Base-by-base conservation (phyloP, 1,140 invertebrate species). In the Triops longicaudatus region DNA sequence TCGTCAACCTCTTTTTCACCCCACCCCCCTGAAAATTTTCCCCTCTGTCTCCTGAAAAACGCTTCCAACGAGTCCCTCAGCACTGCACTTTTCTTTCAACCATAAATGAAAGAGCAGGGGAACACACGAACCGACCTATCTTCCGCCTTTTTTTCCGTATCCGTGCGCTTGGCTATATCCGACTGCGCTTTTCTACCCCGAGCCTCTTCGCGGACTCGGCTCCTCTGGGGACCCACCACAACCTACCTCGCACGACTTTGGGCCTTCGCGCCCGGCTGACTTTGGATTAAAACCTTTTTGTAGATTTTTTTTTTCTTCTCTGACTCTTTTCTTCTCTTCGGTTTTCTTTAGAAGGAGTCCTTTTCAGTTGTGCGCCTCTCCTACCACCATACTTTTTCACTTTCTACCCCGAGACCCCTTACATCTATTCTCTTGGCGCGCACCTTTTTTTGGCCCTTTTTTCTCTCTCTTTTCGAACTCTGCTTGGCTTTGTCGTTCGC, bases 1-100 rank as follows among this genome's bases (percentile, higher is more conserved):
- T 63, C 50, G 50, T 63, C 50, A 63, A 63, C 50, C 50, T 63
- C 50, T 63, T 63, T 63, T 63, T 63, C 50, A 63, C 50, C 50
- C 50, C 22, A 9, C 31, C 31, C 31, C 31, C 31, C 31, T 7
- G 14, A 63, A 63, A 63, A 63, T 63, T 63, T 63, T 63, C 50
- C 50, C 50, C 50, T 63, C 50, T 63, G 50, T 63, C 50, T 63
- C 50, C 17, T 63, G 50, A 63, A 63, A 63, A 63, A 63, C 50
- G 50, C 31, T 37, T 17, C 17, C 50, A 63, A 63, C 50, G 50
- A 63, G 50, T 63, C 50, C 50, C 50, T 22, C 50, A 63, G 50
- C 50, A 63, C 50, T 22, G 50, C 50, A 63, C 50, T 63, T 63
- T 63, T 22, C 22, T 63, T 63, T 22, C 50, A 63, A 22, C 50